These are phyloP conservation scores for Dasyornis broadbenti DNA, from an alignment of 2,113 vertebrate genomes.

Conservation along the genomic window DNA sequence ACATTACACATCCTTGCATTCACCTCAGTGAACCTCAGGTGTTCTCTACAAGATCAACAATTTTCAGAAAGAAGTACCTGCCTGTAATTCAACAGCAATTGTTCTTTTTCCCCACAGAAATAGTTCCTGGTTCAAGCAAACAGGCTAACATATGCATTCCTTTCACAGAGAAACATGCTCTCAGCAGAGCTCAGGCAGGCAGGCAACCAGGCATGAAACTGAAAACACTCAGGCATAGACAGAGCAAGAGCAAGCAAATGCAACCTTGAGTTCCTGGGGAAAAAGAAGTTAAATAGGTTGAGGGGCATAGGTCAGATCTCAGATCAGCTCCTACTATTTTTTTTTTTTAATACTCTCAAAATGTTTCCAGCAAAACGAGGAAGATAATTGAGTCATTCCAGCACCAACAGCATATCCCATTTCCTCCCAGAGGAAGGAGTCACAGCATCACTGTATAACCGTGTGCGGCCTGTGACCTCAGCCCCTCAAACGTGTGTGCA, in stretches of 20 bases:
- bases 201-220: conserved; percentile 28
- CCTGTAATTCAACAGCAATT: not conserved
- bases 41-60: conserved; percentile 2
- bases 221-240: not conserved
- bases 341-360: not conserved
- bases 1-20: not conserved
- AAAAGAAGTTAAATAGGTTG: not conserved
- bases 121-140: not conserved
- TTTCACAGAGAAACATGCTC: conserved; percentile 7
- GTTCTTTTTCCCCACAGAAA: conserved; percentile 5
- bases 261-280: not conserved
- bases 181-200: not conserved
- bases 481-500: not conserved
- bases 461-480: not conserved
- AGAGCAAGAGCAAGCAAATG: conserved; percentile 21
- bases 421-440: not conserved
- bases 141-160: not conserved
- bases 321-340: not conserved
- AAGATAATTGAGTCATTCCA: not conserved
- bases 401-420: not conserved
- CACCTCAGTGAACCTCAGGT: not conserved
- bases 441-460: not conserved
- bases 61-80: not conserved
- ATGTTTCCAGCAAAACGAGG: not conserved
- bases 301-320: not conserved